Evolutionary conservation across 35 echinoderm and acorn worm species (phyloP), one percentile per base, ranked within the genome.

Genomic region (Nesometra sesokonis): DNA sequence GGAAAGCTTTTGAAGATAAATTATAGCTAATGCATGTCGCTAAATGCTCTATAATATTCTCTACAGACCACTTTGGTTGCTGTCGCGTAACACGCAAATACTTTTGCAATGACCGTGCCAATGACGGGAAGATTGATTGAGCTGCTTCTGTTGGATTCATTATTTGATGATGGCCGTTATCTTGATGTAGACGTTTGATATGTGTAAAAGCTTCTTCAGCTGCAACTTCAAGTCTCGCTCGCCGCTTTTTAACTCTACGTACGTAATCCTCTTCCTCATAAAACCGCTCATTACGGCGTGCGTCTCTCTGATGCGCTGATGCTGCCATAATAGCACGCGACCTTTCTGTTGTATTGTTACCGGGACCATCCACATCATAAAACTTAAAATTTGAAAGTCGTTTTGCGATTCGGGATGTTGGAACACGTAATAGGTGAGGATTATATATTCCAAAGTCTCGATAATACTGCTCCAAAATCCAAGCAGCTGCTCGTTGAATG

Each of bases 241-340:
- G 91, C 17, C 96, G 87, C 37, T 99, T 99, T 82, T 92, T 94
- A 0, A 99, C 93, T 31, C 96, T 86, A 1, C 96, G 83, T 8
- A 92, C 93, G 32, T 99, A 99, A 57, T 99, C 96, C 86, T 99
- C 93, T 87, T 99, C 93, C 34, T 99, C 96, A 57, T 99, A 99
- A 77, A 99, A 99, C 38, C 96, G 80, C 46, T 99, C 96, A 46
- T 99, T 99, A 15, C 92, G 84, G 32, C 96, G 90, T 21, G 86
- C 90, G 37, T 99, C 96, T 78, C 93, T 84, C 36, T 93, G 82
- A 32, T 91, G 78, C 0, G 92, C 96, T 13, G 88, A 87, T 5
- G 93, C 87, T 15, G 96, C 93, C 85, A 99, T 86, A 15, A 99
- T 93, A 23, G 96, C 96, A 32, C 96, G 78, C 0, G 96, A 93